phyloP scores from a whole-genome alignment of 2,797 vertebrate genomes.

The Champsocephalus gunnari region DNA sequence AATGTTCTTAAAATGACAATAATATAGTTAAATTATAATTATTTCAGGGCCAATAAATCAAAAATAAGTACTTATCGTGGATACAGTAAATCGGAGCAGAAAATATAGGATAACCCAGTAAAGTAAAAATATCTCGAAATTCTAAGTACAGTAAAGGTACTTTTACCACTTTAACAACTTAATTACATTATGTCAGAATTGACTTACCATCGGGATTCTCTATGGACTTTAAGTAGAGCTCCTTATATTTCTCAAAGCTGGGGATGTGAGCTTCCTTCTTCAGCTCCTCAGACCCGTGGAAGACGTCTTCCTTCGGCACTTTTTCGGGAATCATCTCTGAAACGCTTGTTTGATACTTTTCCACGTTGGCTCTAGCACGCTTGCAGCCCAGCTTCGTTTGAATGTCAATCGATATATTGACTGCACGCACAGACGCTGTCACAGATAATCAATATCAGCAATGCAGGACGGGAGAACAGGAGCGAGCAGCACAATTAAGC shows the following conservation, averaged over 20 bases:
- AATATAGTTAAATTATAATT: too few relatives aligned
- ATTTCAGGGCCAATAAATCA: too few relatives aligned
- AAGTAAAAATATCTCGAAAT: background rate
- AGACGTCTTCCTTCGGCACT: conserved; percentile 77
- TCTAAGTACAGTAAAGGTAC: background rate
- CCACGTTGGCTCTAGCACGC: background rate
- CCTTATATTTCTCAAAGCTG: conserved; percentile 85
- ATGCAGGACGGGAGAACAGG: background rate
- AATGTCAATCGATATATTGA: background rate
- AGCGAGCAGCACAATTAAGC: conserved; percentile 19
- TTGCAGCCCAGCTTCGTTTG: background rate
- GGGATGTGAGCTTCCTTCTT: conserved; percentile 79
- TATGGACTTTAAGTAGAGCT: conserved; percentile 82
- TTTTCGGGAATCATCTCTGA: conserved; percentile 84
- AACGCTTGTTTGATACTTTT: background rate
- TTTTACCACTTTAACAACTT: too few relatives aligned
- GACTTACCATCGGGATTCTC: conserved; percentile 83
- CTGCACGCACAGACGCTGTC: background rate
- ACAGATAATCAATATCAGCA: background rate
- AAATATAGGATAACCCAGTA: background rate
- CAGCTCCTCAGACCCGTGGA: conserved; percentile 67
- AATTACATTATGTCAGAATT: too few relatives aligned
- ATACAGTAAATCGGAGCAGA: background rate
- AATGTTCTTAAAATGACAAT: too few relatives aligned
- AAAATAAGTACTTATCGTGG: too few relatives aligned